Evolutionary conservation across 2,797 vertebrate species (phyloP), one percentile per base, ranked within the genome.

Genomic region (Heliangelus exortis): DNA sequence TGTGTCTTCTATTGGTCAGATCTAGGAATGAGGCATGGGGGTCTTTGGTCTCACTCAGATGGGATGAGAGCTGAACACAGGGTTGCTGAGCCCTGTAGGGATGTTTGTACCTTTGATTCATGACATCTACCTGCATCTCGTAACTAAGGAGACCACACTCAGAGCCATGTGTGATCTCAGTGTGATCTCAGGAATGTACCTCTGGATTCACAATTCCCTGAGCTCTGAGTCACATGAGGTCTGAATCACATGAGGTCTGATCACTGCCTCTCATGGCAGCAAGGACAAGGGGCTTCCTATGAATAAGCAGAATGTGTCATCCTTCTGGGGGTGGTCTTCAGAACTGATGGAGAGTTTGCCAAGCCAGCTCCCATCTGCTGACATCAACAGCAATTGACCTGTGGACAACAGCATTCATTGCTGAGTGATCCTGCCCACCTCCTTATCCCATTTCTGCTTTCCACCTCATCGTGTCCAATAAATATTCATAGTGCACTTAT

Each of bases 401-500:
- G 3, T 10, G 75, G 59, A 63, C 67, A 82, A 79, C 31, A 25
- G 22, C 47, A 50, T 15, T 15, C 4, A 33, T 17, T 78, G 22
- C 43, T 72, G 41, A 62, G 47, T 19, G 17, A 20, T 75, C 16
- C 53, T 84, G 66, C 41, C 66, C 31, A 48, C 48, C 0, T 0
- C 22, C 25, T 36, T 81, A 59, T 77, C 77, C 68, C 57, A 14
- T 23, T 78, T 79, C 59, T 78, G 39, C 57, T 67, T 15, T 9
- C 67, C 83, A 36, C 55, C 62, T 79, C 62, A 34, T 85, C 7
- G 7, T 79, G 57, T 65, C 48, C 48, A 57, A 96, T 95, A 94
- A 94, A 97, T 95, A 96, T 96, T 97, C 89, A 91, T 77, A 33
- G 41, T 36, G 81, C 90, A 94, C 93, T 95, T 95, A 81, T 5